Evolutionary conservation across 1,140 invertebrate species (phyloP), one percentile per base, ranked within the genome.

Genomic region (Halictus rubicundus): DNA sequence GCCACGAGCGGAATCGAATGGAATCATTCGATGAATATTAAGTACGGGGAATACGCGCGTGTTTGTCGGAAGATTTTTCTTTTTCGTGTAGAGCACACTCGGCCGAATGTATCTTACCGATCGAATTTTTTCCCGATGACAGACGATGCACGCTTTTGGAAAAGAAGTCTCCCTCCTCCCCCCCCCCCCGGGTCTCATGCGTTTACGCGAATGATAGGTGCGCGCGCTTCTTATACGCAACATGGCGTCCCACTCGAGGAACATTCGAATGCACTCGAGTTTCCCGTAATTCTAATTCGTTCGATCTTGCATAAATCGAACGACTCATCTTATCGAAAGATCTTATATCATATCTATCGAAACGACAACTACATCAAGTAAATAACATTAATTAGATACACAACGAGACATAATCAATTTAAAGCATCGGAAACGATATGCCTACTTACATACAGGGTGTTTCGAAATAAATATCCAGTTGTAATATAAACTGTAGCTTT

Each of bases 121-220:
- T 61, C 64, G 83, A 83, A 79, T 84, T 87, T 86, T 87, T 86
- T 84, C 81, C 63, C 75, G 80, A 80, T 89, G 88, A 90, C 87
- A 89, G 81, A 65, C 77, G 69, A 81, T 82, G 83, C 88, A 89
- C 89, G 77, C 77, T 89, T 90, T 89, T 90, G 86, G 89, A 89
- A 89, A 88, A 88, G 88, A 83, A 78, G 75, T 87, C 82, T 86
- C 84, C 85, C 83, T 82, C 80, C 82, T 86, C 84, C 85, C 83
- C 84, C 80, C 84, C 83, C 81, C 73, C 64, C 77, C 76, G 77
- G 5, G 72, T 69, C 80, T 66, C 71, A 42, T 46, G 71, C 72
- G 68, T 76, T 76, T 68, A 87, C 69, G 68, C 80, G 54, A 71
- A 82, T 69, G 77, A 85, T 71, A 46, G 57, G 52, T 84, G 79